Percentiles rank a stretch among this genome's conserved stretches.
phyloP scores from a whole-genome alignment of 2,113 vertebrate genomes.

The Thamnaconus septentrionalis region DNA sequence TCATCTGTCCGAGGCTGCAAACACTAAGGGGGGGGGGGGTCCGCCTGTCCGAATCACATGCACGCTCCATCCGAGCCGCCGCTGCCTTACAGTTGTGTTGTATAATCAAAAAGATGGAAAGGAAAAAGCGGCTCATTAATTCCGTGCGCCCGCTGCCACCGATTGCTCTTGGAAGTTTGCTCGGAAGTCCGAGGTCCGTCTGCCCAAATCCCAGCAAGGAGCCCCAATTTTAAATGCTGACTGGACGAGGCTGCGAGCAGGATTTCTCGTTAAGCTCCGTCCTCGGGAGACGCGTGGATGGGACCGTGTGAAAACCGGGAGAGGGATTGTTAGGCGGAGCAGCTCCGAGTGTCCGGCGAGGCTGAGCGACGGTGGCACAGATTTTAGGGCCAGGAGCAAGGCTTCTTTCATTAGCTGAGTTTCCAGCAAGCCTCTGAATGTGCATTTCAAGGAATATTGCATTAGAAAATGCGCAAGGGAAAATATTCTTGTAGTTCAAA shows the following conservation, averaged over 20 bases:
- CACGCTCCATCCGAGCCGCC: slow-evolving; percentile 8
- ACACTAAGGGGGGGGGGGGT: not conserved
- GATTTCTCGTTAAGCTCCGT: slow-evolving; percentile 25
- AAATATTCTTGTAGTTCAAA: too few relatives aligned
- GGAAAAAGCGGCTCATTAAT: slow-evolving; percentile 47
- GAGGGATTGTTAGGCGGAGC: too few relatives aligned
- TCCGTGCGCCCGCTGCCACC: slow-evolving; percentile 19
- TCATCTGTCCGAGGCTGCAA: slow-evolving; percentile 52
- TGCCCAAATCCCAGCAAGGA: slow-evolving; percentile 35
- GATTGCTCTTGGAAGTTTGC: slow-evolving; percentile 30
- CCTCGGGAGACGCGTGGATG: slow-evolving; percentile 16
- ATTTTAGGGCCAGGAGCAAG: too few relatives aligned
- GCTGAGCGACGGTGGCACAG: too few relatives aligned
- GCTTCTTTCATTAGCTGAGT: too few relatives aligned
- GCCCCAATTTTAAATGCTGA: slow-evolving; percentile 25
- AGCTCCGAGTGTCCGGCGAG: too few relatives aligned
- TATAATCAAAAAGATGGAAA: slow-evolving; percentile 43
- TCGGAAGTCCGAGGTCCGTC: slow-evolving; percentile 27
- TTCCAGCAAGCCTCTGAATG: too few relatives aligned
- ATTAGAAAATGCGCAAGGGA: too few relatives aligned
- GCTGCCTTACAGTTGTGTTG: slow-evolving; percentile 13
- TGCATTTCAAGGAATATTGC: too few relatives aligned
- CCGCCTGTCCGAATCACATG: slow-evolving; percentile 7
- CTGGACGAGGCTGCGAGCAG: slow-evolving; percentile 3
- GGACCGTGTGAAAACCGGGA: not conserved